Conservation (phyloP, 2,797 vertebrate genomes). For the Chelonia mydas region DNA sequence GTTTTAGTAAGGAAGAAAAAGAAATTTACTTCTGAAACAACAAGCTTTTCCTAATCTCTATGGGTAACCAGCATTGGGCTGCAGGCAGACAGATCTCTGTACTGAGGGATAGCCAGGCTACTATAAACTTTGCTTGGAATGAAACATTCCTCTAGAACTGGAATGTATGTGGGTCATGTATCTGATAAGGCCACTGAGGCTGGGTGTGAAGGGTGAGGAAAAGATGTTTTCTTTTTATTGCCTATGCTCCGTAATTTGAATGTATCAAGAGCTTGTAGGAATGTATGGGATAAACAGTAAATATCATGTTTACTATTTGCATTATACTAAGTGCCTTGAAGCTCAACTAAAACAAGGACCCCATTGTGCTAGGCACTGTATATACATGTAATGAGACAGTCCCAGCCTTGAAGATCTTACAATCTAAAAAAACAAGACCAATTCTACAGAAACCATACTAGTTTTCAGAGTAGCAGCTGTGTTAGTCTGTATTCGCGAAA, state of each 20-base stretch:
- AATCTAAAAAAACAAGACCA: neutral
- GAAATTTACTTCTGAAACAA: neutral
- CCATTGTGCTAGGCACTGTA: neutral
- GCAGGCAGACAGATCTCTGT: neutral
- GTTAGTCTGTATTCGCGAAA: too few relatives aligned
- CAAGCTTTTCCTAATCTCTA: neutral
- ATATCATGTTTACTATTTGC: neutral
- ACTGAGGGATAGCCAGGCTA: neutral
- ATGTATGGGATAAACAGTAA: neutral
- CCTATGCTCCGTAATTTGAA: neutral
- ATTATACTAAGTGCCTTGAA: neutral
- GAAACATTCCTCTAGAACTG: neutral
- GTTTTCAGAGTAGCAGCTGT: neutral
- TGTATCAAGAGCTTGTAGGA: neutral
- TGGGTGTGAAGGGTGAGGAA: neutral
- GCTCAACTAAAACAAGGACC: neutral
- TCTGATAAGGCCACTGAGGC: neutral
- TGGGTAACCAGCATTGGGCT: neutral
- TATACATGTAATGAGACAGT: neutral
- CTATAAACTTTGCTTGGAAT: neutral
- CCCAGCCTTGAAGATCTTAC: neutral
- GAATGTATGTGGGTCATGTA: fast-evolving
- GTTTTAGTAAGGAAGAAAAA: neutral
- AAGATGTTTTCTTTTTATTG: neutral
- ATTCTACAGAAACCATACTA: neutral